Evolutionary conservation across 2,888 invertebrate species (phyloP), one percentile per base, ranked within the genome.

Genomic region (Saturnia japonica): DNA sequence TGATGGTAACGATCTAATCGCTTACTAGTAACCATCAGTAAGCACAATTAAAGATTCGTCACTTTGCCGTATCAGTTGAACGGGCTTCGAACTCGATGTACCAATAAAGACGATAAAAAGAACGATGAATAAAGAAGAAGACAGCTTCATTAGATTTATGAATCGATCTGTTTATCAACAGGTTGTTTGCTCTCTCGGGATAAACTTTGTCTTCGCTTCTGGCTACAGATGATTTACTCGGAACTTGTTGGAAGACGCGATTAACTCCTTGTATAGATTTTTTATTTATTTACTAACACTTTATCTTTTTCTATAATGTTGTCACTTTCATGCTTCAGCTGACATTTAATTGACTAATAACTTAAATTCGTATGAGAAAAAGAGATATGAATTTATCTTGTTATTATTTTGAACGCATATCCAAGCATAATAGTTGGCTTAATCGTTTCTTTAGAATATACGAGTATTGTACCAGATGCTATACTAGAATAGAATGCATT

Each of bases 101-200:
- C 22, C 22, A 19, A 54, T 54, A 11, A 22, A 54, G 11, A 22
- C 22, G 54, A 9, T 54, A 22, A 22, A 28, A 70, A 40, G 22
- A 66, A n/a, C 34, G 28, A 51, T 62, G 51, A 16, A 28, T 22
- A 54, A 51, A 54, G 68, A 45, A 25, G 14, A 68, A 47, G 12
- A 28, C 28, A 51, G 64, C 28, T 16, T 34, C 16, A 62, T 62
- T 28, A 34, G n/a, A 34, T 64, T 19, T 16, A 16, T 47, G 75
- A 70, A 74, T 68, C 74, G 74, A 74, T 77, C 71, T 73, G 75
- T 73, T 70, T 72, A 71, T 74, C 82, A 80, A 82, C 82, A 82
- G 77, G 82, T 82, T 78, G 78, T 75, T 75, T 73, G 74, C 72
- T 76, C 74, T 76, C 74, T 73, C 72, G 42, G 73, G 54, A 72